phyloP scores from a whole-genome alignment of 2,113 vertebrate species.

The Corythornis vintsioides region DNA sequence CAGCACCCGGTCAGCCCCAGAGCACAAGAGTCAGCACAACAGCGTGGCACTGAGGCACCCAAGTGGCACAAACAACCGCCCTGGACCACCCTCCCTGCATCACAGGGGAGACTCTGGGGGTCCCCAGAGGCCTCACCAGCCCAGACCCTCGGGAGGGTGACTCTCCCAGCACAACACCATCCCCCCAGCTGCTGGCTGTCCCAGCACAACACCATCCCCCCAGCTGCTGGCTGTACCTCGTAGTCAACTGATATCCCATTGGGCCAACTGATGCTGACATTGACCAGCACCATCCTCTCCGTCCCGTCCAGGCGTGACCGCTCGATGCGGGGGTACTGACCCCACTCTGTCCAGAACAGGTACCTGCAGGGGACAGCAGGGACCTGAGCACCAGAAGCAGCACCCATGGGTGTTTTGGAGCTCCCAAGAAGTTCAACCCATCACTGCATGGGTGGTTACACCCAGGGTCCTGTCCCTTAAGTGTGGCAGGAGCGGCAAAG shows the following conservation, averaged over 20 bases:
- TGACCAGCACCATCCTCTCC: conserved; percentile 88
- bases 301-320: conserved; percentile 89
- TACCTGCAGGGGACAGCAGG: conserved; percentile 78
- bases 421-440: not conserved
- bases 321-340: conserved; percentile 95
- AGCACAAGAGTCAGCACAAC: fast-evolving
- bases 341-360: conserved; percentile 98
- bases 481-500: fast-evolving
- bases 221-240: conserved; percentile 71
- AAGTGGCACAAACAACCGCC: too few relatives aligned
- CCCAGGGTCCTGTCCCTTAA: not conserved
- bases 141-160: not conserved
- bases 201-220: not conserved
- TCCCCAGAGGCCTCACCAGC: not conserved
- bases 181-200: fast-evolving
- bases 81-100: not conserved
- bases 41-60: not conserved
- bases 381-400: not conserved
- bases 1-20: not conserved
- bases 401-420: not conserved
- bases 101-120: fast-evolving
- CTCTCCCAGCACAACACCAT: not conserved
- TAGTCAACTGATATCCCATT: conserved; percentile 96
- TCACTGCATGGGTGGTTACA: not conserved
- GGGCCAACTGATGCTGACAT: conserved; percentile 95